Evolutionary conservation across 2,113 vertebrate genomes (phyloP).

Genomic region (Myrmecobius fasciatus): DNA sequence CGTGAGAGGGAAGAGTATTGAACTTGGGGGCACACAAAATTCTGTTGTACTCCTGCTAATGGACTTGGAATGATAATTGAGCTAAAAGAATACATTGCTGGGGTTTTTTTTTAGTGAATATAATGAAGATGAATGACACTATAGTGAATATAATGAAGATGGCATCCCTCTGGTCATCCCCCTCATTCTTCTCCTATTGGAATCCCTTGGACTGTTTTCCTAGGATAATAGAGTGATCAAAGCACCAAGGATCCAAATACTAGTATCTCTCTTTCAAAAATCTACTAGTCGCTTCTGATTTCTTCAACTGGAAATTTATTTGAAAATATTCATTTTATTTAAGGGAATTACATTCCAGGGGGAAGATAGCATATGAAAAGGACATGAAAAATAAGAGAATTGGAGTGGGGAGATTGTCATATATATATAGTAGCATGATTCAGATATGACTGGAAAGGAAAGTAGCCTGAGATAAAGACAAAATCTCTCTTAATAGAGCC

Average conservation of each 20-base stretch:
- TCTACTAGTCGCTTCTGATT: background rate
- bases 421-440: too few relatives aligned
- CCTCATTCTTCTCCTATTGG: too few relatives aligned
- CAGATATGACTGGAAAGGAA: too few relatives aligned
- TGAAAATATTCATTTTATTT: background rate
- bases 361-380: background rate
- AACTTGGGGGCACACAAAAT: background rate
- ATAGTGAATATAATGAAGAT: background rate
- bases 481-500: too few relatives aligned
- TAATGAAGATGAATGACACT: background rate
- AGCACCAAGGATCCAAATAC: background rate
- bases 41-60: background rate
- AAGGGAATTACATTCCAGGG: background rate
- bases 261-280: background rate
- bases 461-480: too few relatives aligned
- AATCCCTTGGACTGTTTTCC: background rate
- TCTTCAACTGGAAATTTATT: background rate
- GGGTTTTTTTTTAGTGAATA: background rate
- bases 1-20: background rate
- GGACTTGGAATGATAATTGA: background rate
- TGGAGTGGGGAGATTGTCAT: too few relatives aligned
- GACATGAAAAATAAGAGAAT: background rate
- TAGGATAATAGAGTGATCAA: background rate
- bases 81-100: background rate
- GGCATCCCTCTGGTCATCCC: background rate